Base-by-base conservation (phyloP, 2,797 vertebrate species). In the Urocyon cinereoargenteus region DNA sequence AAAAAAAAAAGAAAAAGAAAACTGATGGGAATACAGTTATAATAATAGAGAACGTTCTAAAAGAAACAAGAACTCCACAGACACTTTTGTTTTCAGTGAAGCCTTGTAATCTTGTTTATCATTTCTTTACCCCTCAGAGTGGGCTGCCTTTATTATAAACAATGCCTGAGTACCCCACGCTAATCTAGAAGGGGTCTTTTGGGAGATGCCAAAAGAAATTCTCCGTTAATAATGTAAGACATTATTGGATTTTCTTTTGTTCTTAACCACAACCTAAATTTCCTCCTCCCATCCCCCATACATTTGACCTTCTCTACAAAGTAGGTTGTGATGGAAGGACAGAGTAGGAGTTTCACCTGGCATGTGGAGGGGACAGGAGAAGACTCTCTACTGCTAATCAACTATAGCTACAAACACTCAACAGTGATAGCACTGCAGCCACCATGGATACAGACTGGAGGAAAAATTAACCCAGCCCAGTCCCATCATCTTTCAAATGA, bases 61-160 rank as follows among this genome's bases (percentile, higher is more conserved):
- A 51, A 92, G 62, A 86, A 26, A 28, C 5, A 55, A 82, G 40
- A 72, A 55, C n/a, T 70, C 12, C 49, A 95, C 36, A 79, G 13
- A 79, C n/a, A 84, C 55, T 84, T 86, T n/a, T 87, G 16, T 28
- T 73, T 92, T 55, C 90, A 86, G 24, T 79, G 26, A 94, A 85
- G 24, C 53, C 26, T 19, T 86, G 10, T 28, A n/a, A 81, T 91
- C 77, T 86, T 85, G 57, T 21, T 11, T 53, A 6, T 22, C 36
- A 86, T 55, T 18, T 16, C 22, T 91, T 88, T 66, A 93, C 4
- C 57, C 36, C 34, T 19, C 11, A 36, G 36, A 86, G 10, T 5
- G 79, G 70, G 24, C 68, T 31, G 40, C 59, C 31, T 85, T 84
- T 77, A 92, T 22, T 31, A 77, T 66, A 72, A 84, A 83, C 19